These are phyloP conservation scores for Tholera decimalis DNA, from an alignment of 2,888 invertebrate species.

Conservation along the genomic window DNA sequence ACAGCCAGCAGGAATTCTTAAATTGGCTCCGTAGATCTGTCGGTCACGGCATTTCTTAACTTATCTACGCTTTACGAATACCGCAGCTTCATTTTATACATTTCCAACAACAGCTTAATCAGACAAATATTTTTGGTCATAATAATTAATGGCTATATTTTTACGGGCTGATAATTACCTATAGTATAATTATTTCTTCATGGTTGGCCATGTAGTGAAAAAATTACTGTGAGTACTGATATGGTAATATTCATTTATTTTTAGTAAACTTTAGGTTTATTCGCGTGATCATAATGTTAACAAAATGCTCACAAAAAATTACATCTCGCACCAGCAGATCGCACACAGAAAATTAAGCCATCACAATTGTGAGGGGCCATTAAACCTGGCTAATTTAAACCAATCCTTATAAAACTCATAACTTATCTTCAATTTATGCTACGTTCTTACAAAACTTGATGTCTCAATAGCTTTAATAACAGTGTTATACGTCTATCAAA, in stretches of 20 bases:
- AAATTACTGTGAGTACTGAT: conserved; percentile 29
- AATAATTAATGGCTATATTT: conserved; percentile 48
- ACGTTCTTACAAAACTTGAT: conserved; percentile 24
- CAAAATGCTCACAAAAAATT: background rate
- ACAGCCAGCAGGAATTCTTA: conserved; percentile 72
- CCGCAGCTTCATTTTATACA: conserved; percentile 38
- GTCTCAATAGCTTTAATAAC: conserved; percentile 54
- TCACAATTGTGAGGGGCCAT: background rate
- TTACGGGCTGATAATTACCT: too few species aligned
- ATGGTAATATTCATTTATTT: conserved; percentile 47
- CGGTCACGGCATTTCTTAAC: conserved; percentile 66
- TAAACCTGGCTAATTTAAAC: conserved; percentile 13
- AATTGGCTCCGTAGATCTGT: conserved; percentile 70
- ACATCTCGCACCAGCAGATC: background rate
- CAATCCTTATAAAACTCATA: conserved; percentile 1
- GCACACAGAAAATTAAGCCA: conserved; percentile 7
- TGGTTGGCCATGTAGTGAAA: conserved; percentile 27
- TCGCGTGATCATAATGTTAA: background rate
- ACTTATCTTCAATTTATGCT: conserved; percentile 28
- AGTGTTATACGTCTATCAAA: conserved; percentile 51
- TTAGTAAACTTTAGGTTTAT: conserved; percentile 19
- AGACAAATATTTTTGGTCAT: conserved; percentile 47
- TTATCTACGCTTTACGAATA: conserved; percentile 56
- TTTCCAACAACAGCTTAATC: conserved; percentile 50
- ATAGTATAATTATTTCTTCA: conserved; percentile 40